These are phyloP conservation scores for Belgica antarctica DNA, from an alignment of 2,888 invertebrate species.

Conservation along the genomic window DNA sequence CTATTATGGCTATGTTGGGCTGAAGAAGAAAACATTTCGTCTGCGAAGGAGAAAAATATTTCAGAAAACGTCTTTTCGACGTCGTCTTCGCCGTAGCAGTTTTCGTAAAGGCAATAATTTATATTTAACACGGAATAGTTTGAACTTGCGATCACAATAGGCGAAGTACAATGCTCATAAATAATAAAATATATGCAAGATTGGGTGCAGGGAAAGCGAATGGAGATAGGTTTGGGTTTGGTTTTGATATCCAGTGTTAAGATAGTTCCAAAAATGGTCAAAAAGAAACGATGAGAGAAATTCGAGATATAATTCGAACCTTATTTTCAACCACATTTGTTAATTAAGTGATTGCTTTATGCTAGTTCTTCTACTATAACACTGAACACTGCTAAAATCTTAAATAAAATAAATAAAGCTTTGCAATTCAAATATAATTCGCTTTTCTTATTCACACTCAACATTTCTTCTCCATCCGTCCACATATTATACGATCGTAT, in stretches of 20 bases:
- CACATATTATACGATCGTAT: neutral
- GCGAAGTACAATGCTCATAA: constrained; percentile 30
- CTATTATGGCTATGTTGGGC: constrained; percentile 10
- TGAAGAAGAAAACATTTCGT: constrained; percentile 5
- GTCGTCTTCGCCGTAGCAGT: neutral
- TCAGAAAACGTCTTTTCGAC: neutral
- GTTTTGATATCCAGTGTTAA: too few relatives aligned
- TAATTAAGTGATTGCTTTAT: too few relatives aligned
- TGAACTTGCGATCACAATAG: constrained; percentile 30
- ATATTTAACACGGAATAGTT: constrained; percentile 28
- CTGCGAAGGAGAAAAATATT: neutral
- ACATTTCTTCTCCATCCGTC: too few relatives aligned
- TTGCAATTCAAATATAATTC: too few relatives aligned
- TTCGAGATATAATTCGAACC: too few relatives aligned
- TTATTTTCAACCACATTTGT: too few relatives aligned
- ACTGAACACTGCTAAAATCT: too few relatives aligned
- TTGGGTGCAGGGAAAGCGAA: neutral
- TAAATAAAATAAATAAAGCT: too few relatives aligned
- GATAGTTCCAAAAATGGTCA: too few relatives aligned
- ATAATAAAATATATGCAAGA: constrained; percentile 12
- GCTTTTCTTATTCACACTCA: too few relatives aligned
- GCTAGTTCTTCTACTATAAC: too few relatives aligned
- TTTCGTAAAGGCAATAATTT: constrained; percentile 22
- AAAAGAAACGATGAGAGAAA: too few relatives aligned
- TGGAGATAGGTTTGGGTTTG: neutral